Evolutionary conservation across 2,888 invertebrate genomes (phyloP).

Genomic region (Sminthurinus aureus): DNA sequence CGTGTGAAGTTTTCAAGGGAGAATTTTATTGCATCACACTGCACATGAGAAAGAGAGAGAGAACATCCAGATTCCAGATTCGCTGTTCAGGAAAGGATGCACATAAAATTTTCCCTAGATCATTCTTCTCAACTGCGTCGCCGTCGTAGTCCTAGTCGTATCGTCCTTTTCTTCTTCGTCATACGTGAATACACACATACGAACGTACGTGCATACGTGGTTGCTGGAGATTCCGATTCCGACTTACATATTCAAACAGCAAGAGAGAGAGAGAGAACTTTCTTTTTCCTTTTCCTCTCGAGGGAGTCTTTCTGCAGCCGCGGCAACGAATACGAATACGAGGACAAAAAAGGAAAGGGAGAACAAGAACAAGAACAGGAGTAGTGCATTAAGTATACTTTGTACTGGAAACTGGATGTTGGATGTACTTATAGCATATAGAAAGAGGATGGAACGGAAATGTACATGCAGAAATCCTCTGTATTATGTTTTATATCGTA

Average conservation of each 20-base stretch:
- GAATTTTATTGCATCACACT: not conserved
- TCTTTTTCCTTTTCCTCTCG: not conserved
- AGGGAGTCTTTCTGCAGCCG: not conserved
- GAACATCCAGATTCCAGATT: not conserved
- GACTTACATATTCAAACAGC: not conserved
- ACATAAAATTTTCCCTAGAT: not conserved
- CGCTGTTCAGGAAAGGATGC: not conserved
- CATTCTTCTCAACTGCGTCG: conserved; percentile 4
- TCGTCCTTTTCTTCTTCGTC: not conserved
- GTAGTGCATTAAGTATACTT: too few species aligned
- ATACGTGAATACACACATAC: not conserved
- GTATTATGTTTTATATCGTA: too few species aligned
- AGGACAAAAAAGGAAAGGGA: too few species aligned
- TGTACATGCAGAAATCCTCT: too few species aligned
- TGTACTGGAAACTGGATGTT: too few species aligned
- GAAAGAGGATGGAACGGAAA: too few species aligned
- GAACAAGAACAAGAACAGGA: too few species aligned
- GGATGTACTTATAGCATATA: too few species aligned
- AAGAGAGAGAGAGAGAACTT: too few species aligned
- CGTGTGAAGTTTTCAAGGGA: not conserved
- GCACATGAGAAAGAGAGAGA: not conserved
- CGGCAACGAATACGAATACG: too few species aligned
- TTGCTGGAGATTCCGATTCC: not conserved
- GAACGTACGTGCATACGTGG: not conserved
- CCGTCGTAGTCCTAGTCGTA: not conserved